A percentile compares a stretch with the other conserved stretches of the same genome.
phyloP scores from a whole-genome alignment of 1,140 invertebrate genomes.

The Lerema accius region DNA sequence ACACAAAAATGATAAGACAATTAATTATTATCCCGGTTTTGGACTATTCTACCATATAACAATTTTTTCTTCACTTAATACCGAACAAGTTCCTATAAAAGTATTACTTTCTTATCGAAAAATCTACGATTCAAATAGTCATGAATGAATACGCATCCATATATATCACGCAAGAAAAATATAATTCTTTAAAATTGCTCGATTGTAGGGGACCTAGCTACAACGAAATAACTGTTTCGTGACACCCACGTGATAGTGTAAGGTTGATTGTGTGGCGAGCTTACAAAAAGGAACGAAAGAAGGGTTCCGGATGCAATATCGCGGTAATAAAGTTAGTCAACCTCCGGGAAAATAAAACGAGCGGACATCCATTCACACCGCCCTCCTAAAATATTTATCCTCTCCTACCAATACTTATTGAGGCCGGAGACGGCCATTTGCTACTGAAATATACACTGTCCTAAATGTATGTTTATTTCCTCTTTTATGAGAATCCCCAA shows the following conservation, averaged over 20 bases:
- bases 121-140: no score
- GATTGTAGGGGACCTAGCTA: background rate
- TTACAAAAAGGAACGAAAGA: no score
- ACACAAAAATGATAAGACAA: no score
- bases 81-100: no score
- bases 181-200: background rate
- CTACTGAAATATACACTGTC: slow-evolving; percentile 40
- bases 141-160: no score
- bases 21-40: no score
- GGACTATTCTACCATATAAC: no score
- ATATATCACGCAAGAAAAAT: no score
- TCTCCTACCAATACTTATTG: slow-evolving; percentile 37
- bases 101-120: no score
- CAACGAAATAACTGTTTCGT: slow-evolving; percentile 18
- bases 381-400: slow-evolving; percentile 68
- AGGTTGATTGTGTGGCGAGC: slow-evolving; percentile 34
- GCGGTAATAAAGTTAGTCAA: slow-evolving; percentile 61
- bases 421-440: slow-evolving; percentile 45
- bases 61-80: no score
- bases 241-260: slow-evolving; percentile 13
- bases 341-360: slow-evolving; percentile 52
- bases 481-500: slow-evolving; percentile 5
- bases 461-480: slow-evolving; percentile 16
- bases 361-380: slow-evolving; percentile 66
- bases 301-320: slow-evolving; percentile 51